Conservation (phyloP, 2,888 invertebrate genomes). For the Geotrupes spiniger region DNA sequence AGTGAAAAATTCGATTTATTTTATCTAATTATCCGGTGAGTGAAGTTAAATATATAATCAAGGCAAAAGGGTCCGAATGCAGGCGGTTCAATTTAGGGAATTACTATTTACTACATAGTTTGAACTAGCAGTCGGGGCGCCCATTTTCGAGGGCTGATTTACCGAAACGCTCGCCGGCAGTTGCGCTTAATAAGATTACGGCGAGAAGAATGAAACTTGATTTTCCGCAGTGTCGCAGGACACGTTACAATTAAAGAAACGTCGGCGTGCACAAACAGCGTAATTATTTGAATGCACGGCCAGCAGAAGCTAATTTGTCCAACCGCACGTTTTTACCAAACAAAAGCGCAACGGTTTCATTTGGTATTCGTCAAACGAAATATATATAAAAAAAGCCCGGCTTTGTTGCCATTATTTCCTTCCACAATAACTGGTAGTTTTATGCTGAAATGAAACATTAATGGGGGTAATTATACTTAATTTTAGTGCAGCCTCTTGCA, state of each 20-base stretch:
- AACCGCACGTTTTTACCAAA: too few relatives aligned
- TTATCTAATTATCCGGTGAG: slow-evolving; percentile 11
- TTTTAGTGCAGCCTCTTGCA: too few relatives aligned
- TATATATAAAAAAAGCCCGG: too few relatives aligned
- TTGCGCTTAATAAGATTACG: slow-evolving; percentile 33
- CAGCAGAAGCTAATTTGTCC: too few relatives aligned
- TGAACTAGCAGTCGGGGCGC: slow-evolving; percentile 1
- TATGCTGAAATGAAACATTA: too few relatives aligned
- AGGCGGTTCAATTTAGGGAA: slow-evolving; percentile 13
- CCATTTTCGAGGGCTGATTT: slow-evolving; percentile 23
- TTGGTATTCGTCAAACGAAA: too few relatives aligned
- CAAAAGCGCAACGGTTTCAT: too few relatives aligned
- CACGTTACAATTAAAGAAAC: slow-evolving; percentile 5
- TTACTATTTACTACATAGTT: slow-evolving; percentile 12
- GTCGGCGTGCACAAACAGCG: neutral
- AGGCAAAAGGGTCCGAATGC: slow-evolving; percentile 10
- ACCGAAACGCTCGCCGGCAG: slow-evolving; percentile 24
- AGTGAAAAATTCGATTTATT: slow-evolving; percentile 17
- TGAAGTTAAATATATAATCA: slow-evolving; percentile 17
- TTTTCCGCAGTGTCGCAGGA: slow-evolving; percentile 33
- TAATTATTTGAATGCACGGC: slow-evolving; percentile 4
- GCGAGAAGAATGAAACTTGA: slow-evolving; percentile 33
- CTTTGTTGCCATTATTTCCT: too few relatives aligned
- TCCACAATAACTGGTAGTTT: too few relatives aligned
- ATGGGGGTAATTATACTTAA: too few relatives aligned